Conservation (phyloP, 2,888 invertebrate genomes). For the Scaptomyza caliginosa region DNA sequence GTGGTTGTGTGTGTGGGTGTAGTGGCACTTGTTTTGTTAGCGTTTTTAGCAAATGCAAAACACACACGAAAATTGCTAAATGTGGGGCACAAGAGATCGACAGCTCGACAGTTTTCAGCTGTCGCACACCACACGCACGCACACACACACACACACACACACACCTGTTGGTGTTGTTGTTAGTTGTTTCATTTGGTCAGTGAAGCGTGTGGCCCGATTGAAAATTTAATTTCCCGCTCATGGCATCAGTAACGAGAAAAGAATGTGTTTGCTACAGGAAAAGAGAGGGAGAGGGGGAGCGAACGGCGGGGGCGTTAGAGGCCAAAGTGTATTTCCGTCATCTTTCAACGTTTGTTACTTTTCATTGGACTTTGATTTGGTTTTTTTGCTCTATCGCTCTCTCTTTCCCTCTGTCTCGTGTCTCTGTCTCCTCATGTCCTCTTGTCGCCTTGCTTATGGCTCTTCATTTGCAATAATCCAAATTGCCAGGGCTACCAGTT, state of each 20-base stretch:
- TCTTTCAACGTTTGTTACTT: slow-evolving; percentile 34
- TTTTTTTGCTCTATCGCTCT: background rate
- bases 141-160: slow-evolving; percentile 4
- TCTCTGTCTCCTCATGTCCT: slow-evolving; percentile 14
- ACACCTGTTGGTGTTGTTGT: slow-evolving; percentile 5
- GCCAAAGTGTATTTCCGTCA: slow-evolving; percentile 65
- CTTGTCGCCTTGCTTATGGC: slow-evolving; percentile 36
- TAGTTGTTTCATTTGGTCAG: slow-evolving; percentile 52
- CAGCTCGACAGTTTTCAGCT: background rate
- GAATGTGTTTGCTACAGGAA: background rate
- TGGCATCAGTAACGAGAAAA: slow-evolving; percentile 24
- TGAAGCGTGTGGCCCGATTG: slow-evolving; percentile 73
- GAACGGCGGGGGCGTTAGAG: background rate
- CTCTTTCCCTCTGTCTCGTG: background rate
- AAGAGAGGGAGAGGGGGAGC: background rate
- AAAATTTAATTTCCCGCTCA: slow-evolving; percentile 79
- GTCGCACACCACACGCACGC: background rate
- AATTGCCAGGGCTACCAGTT: slow-evolving; percentile 65
- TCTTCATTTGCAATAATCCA: slow-evolving; percentile 71
- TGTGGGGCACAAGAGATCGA: background rate
- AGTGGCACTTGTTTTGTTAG: slow-evolving; percentile 2
- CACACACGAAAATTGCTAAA: background rate
- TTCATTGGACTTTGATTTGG: slow-evolving; percentile 47
- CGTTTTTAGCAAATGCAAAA: background rate
- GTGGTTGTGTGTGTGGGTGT: background rate